Evolutionary conservation across 2,888 invertebrate genomes (phyloP).

Genomic region (Pelosia muscerda): DNA sequence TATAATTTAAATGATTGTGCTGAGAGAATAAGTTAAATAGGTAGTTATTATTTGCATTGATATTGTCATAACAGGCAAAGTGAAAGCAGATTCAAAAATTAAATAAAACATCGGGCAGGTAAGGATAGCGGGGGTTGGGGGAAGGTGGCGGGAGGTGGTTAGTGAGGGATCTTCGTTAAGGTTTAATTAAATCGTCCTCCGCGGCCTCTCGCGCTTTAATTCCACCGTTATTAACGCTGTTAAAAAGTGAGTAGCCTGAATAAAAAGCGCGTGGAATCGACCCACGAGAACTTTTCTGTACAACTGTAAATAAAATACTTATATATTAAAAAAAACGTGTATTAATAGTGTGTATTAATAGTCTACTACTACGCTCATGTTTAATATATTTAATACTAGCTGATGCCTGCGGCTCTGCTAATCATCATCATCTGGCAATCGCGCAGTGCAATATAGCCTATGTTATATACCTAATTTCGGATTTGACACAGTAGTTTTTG

Average conservation of each 20-base stretch:
- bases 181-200: conserved; percentile 86
- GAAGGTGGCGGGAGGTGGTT: conserved; percentile 53
- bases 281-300: background rate
- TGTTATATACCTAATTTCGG: no score
- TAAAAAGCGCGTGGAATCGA: conserved; percentile 53
- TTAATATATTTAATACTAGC: no score
- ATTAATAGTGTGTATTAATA: background rate
- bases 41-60: background rate
- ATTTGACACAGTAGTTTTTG: no score
- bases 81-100: conserved; percentile 74
- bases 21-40: background rate
- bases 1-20: background rate
- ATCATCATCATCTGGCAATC: no score
- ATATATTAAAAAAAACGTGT: background rate
- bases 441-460: no score
- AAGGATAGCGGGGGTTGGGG: conserved; percentile 55
- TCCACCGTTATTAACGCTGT: conserved; percentile 88
- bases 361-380: no score
- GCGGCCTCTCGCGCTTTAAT: conserved; percentile 86
- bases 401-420: no score
- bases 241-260: conserved; percentile 81
- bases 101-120: conserved; percentile 80
- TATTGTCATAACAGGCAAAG: conserved; percentile 35
- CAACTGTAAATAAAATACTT: background rate
- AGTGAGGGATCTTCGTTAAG: conserved; percentile 80